A percentile compares a stretch with the other conserved stretches of the same genome.
Evolutionary conservation across 1,140 invertebrate genomes (phyloP).

Genomic region (Drosophila kanapiae): DNA sequence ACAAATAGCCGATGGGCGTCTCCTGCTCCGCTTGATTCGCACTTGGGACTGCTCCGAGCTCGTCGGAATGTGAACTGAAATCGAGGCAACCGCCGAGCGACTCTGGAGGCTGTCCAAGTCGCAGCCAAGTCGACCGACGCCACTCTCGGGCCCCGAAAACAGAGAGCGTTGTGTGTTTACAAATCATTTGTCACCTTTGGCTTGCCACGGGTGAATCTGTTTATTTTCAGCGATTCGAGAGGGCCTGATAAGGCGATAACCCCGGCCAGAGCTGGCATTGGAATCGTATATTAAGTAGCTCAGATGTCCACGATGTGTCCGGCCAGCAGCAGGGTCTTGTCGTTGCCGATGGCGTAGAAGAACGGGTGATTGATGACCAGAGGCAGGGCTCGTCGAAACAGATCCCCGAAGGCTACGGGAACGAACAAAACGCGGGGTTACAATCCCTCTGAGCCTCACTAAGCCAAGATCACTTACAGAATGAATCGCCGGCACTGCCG

Average conservation of each 20-base stretch:
- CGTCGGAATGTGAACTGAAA: constrained; percentile 66
- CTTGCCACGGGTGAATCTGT: constrained; percentile 29
- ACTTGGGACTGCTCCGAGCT: constrained; percentile 44
- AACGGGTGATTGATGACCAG: constrained; percentile 79
- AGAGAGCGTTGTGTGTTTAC: constrained; percentile 57
- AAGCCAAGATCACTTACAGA: constrained; percentile 49
- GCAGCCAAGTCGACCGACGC: constrained; percentile 5
- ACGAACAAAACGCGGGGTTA: constrained; percentile 28
- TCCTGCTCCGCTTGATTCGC: constrained; percentile 47
- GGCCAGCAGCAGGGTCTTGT: constrained; percentile 57
- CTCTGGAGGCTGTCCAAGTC: constrained; percentile 50
- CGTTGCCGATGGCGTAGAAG: constrained; percentile 69
- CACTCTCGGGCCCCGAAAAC: constrained; percentile 25
- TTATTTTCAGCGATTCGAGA: constrained; percentile 33
- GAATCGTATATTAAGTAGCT: constrained; percentile 5
- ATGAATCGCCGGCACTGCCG: constrained; percentile 38
- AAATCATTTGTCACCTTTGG: constrained; percentile 74
- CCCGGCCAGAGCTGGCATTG: constrained; percentile 17
- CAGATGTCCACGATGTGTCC: constrained; percentile 73
- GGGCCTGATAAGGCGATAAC: constrained; percentile 67
- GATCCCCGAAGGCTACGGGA: constrained; percentile 55
- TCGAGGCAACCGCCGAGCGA: constrained; percentile 8
- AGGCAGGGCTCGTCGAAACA: constrained; percentile 61
- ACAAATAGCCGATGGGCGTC: constrained; percentile 50
- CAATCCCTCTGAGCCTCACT: not conserved